Base-by-base conservation (phyloP, 2,113 vertebrate genomes). In the Otocyon megalotis region DNA sequence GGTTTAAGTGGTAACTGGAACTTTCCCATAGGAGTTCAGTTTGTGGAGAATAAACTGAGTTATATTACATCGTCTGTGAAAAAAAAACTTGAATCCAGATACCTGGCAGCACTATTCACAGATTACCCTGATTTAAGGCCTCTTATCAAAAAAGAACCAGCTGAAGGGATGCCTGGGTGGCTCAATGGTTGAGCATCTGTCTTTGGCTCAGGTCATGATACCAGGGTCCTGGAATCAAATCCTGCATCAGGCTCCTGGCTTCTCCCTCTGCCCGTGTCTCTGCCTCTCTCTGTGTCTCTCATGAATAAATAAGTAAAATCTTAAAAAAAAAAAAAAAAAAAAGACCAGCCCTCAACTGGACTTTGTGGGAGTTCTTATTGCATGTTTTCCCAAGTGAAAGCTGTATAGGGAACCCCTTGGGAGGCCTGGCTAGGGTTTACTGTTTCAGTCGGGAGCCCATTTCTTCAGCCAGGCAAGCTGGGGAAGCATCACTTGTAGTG, bases 21-120 rank as follows among this genome's bases (percentile, higher is more conserved):
- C 77, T 96, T 96, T 83, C 79, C 63, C 50, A 94, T 83, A 20
- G 54, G 79, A 98, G 32, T 65, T 62, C 58, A 60, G 87, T 95
- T 96, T 94, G 43, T 48, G 35, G 92, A 93, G 63, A 98, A 60
- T 24, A 86, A 65, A 6, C 62, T 77, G 83, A 97, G 20, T 88
- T 94, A 1, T 0, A 58, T n/a, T 90, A 35, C 50, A 4, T 95
- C 17, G 56, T 37, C 37, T 14, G 37, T 95, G 89, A 90, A 93
- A 92, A 96, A 56, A 94, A 71, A 67, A 43, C 22, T 90, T 85
- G 84, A 58, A 84, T 37, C 85, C 58, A 24, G 58, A 96, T 89
- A 93, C 88, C 92, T 82, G 81, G 87, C 5, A 30, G 35, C 26
- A 30, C 60, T 69, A 0, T 24, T 72, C 77, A 96, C 87, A 63